These are phyloP conservation scores for Menura novaehollandiae DNA, from an alignment of 2,113 vertebrate genomes.

Conservation along the genomic window DNA sequence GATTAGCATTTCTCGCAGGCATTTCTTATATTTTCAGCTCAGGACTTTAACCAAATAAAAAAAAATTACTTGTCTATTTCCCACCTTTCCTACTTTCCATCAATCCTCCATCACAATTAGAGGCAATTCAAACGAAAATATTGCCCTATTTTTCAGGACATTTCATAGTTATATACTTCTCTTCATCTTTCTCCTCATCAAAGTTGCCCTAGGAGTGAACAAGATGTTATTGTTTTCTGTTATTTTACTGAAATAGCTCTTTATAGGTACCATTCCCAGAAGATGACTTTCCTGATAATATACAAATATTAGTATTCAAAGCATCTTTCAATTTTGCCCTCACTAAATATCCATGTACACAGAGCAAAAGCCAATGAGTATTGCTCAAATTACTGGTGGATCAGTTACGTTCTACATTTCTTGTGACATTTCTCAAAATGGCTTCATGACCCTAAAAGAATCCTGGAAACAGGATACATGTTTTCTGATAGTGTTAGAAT, in stretches of 20 bases:
- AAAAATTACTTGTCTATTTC: accelerated
- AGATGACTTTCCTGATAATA: background rate
- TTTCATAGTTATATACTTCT: background rate
- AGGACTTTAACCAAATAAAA: background rate
- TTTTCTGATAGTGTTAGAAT: background rate
- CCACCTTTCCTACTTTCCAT: background rate
- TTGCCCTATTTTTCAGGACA: background rate
- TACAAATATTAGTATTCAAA: background rate
- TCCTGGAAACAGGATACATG: accelerated
- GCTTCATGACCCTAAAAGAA: background rate
- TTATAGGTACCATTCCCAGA: background rate
- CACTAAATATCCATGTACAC: background rate
- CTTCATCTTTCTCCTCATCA: background rate
- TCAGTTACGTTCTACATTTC: background rate
- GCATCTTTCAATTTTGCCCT: background rate
- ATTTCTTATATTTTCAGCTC: background rate
- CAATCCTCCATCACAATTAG: background rate
- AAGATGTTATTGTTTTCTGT: background rate
- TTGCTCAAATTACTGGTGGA: background rate
- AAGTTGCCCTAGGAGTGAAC: background rate
- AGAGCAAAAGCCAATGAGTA: background rate
- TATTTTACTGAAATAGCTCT: background rate
- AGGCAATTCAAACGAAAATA: background rate
- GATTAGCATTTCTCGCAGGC: background rate
- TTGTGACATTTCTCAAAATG: background rate